phyloP scores from a whole-genome alignment of 2,888 invertebrate genomes.

The Oxyscelio sp. region DNA sequence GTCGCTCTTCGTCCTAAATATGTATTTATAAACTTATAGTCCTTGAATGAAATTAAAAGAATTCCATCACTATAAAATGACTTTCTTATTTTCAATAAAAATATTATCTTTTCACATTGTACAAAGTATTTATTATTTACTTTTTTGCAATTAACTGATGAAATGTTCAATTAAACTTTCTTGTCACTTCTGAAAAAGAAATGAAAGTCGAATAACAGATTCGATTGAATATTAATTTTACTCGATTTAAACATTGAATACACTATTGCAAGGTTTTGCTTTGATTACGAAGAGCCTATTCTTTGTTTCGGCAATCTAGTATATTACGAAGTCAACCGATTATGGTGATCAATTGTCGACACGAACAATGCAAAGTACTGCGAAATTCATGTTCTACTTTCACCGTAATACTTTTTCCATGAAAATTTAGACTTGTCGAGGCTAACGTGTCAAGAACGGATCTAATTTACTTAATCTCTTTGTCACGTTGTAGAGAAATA shows the following conservation, averaged over 20 bases:
- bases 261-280: neutral
- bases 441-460: conserved; percentile 46
- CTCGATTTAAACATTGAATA: neutral
- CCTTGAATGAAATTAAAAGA: too few relatives aligned
- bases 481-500: conserved; percentile 4
- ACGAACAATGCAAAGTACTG: conserved; percentile 49
- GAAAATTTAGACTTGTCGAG: conserved; percentile 58
- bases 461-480: conserved; percentile 44
- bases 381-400: conserved; percentile 65
- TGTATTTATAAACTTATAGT: too few relatives aligned
- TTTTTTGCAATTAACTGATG: too few relatives aligned
- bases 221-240: conserved; percentile 3
- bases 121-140: too few relatives aligned
- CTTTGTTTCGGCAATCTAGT: conserved; percentile 27
- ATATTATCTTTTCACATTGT: too few relatives aligned
- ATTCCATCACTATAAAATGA: too few relatives aligned
- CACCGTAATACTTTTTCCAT: conserved; percentile 64
- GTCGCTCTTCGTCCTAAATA: too few relatives aligned
- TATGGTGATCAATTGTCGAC: conserved; percentile 47
- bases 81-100: too few relatives aligned
- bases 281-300: conserved; percentile 21
- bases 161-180: too few relatives aligned
- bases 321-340: conserved; percentile 35
- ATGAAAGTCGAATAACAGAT: too few relatives aligned
- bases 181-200: too few relatives aligned